Base-by-base conservation (phyloP, 2,888 invertebrate species). In the Ditula angustiorana region DNA sequence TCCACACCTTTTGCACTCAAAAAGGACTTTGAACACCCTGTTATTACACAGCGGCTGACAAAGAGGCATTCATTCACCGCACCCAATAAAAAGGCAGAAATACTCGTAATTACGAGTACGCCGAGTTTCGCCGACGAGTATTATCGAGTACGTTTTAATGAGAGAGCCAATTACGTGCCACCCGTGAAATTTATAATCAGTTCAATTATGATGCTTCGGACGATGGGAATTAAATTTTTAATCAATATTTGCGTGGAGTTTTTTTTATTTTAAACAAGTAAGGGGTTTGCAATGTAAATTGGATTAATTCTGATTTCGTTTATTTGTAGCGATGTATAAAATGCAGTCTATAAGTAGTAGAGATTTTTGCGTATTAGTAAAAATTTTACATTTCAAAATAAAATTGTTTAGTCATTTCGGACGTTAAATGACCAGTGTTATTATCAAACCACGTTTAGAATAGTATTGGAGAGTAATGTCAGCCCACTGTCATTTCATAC, bases 51-150 rank as follows among this genome's bases (percentile, higher is more conserved):
- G 21, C 19, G 53, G n/a, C 53, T 35, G 53, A 53, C 53, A 35
- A 53, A 53, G 53, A 19, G 53, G 35, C 53, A 53, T 35, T 53
- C 23, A 53, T 33, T 24, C 35, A 53, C 35, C 16, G 35, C 24
- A 53, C 35, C 28, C 50, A 30, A 50, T 50, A 53, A 53, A 53
- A 53, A 35, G 24, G 35, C 23, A 13, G n/a, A 11, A 53, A 53
- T 53, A 53, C 35, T 53, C 24, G 24, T 24, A 53, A 53, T 53
- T 53, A 53, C 53, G 53, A 35, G 16, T 53, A 4, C 23, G 19
- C n/a, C 24, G 33, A 37, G 37, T 37, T 37, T 3, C 41, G 19
- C 41, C 7, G 2, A 8, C 41, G 41, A 41, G 41, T 19, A 2
- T 19, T 10, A 1, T n/a, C 41, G 41, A 19, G 19, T 5, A 37